A percentile compares a stretch with the other conserved stretches of the same genome.
phyloP scores from a whole-genome alignment of 2,797 vertebrate genomes.

The Sorex maritimensis region DNA sequence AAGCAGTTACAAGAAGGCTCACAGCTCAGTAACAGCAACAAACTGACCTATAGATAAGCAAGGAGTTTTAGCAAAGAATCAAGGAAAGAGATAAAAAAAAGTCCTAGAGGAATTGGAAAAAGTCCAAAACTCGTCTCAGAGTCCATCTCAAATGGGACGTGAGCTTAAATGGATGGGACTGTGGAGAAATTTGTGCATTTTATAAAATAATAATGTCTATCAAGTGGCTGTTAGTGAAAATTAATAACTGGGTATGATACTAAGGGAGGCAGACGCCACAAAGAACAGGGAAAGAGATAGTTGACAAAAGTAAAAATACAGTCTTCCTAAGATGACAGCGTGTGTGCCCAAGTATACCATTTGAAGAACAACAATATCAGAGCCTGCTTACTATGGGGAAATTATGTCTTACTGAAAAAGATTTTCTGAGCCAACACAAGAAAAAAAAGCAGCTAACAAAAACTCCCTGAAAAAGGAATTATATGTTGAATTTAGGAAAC shows the following conservation, averaged over 20 bases:
- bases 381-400: neutral
- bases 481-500: conserved; percentile 41
- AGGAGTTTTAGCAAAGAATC: conserved; percentile 36
- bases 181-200: conserved; percentile 17
- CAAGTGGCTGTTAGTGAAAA: conserved; percentile 1
- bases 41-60: conserved; percentile 30
- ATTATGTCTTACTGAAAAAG: conserved; percentile 61
- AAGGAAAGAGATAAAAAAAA: conserved; percentile 11
- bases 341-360: neutral
- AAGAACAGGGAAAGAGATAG: conserved; percentile 23
- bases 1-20: conserved; percentile 37
- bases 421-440: neutral
- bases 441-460: conserved; percentile 16
- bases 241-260: conserved; percentile 25
- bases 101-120: neutral
- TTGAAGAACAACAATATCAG: conserved; percentile 12
- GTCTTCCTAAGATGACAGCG: conserved; percentile 19
- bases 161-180: conserved; percentile 48
- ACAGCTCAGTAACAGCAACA: conserved; percentile 50
- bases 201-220: neutral
- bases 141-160: conserved; percentile 8
- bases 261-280: conserved; percentile 22
- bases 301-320: conserved; percentile 16
- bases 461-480: conserved; percentile 11
- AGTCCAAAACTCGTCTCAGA: conserved; percentile 40